Evolutionary conservation across 2,113 vertebrate species (phyloP), one percentile per base, ranked within the genome.

Genomic region (Gobio gobio): DNA sequence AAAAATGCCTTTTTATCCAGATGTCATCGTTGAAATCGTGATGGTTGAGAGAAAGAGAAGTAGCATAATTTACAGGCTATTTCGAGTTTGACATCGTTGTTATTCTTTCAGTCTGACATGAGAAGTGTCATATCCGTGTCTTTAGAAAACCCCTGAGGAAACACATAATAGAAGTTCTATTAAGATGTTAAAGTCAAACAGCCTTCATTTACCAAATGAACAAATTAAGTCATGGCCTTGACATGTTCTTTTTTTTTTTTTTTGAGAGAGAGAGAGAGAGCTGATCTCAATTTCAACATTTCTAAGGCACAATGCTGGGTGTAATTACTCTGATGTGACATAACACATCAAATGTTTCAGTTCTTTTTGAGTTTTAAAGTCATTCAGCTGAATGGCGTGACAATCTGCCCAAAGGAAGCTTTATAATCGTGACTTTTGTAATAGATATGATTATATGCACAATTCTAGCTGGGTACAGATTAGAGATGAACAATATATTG

Each of bases 41-140:
- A 82, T 16, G 56, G 26, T 61, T 82, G 5, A 54, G n/a, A 49
- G 24, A 45, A 68, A 66, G 18, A 68, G 61, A 82, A 82, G 79
- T 68, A 63, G n/a, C 18, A 33, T 64, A 47, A 33, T 54, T 51
- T 51, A 68, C 26, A 9, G 59, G 59, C 8, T 45, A 49, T 33
- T 82, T 68, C 16, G n/a, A 54, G 26, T 45, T 36, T 18, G 33
- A 43, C 4, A 1, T 47, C 2, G 10, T 16, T n/a, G 79, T 51
- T n/a, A 68, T 64, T 68, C 18, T 49, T 10, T 14, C 26, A 14
- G n/a, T 64, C 45, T 45, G 78, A 81, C 40, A 18, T 45, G n/a
- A 3, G n/a, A 78, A 59, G 22, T 24, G 58, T 47, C 36, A 61
- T 61, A 43, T 61, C 33, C 73, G 24, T 79, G 22, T 43, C 36